Evolutionary conservation across 2,888 invertebrate genomes (phyloP).

Genomic region (Campopleginae sp.): DNA sequence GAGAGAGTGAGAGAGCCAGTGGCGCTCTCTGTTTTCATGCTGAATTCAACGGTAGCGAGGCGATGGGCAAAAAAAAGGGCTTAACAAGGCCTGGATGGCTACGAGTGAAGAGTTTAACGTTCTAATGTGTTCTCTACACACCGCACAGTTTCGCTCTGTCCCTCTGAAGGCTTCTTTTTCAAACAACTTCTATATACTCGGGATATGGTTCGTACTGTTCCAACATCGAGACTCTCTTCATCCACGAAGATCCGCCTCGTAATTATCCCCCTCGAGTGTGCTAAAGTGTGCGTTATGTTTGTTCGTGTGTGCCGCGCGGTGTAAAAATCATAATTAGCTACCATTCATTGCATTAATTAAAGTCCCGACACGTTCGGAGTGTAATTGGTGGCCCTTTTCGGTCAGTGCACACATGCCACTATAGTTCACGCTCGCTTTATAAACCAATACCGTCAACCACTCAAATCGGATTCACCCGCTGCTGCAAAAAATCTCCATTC

Average conservation of each 20-base stretch:
- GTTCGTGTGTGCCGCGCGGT: conserved; percentile 61
- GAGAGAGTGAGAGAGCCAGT: conserved; percentile 52
- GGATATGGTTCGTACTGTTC: neutral
- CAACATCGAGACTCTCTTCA: conserved; percentile 25
- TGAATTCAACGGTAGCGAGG: conserved; percentile 64
- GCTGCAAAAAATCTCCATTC: neutral
- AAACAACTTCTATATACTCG: neutral
- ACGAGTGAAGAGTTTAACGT: conserved; percentile 48
- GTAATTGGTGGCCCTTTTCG: conserved; percentile 65
- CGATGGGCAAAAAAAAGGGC: conserved; percentile 65
- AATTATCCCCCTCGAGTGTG: conserved; percentile 78
- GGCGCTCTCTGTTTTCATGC: conserved; percentile 62
- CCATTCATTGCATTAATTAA: conserved; percentile 79
- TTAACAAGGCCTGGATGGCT: conserved; percentile 70
- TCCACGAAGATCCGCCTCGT: conserved; percentile 69
- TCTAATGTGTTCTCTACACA: conserved; percentile 49
- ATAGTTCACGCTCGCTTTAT: neutral
- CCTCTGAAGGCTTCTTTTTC: neutral
- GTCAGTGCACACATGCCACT: conserved; percentile 9
- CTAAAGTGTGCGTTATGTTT: conserved; percentile 54
- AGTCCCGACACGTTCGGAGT: conserved; percentile 70
- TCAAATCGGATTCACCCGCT: neutral
- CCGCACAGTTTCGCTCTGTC: neutral
- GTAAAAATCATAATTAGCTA: conserved; percentile 82
- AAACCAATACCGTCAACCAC: neutral